phyloP scores from a whole-genome alignment of 2,888 invertebrate genomes.

The Cryptocephalus primarius region DNA sequence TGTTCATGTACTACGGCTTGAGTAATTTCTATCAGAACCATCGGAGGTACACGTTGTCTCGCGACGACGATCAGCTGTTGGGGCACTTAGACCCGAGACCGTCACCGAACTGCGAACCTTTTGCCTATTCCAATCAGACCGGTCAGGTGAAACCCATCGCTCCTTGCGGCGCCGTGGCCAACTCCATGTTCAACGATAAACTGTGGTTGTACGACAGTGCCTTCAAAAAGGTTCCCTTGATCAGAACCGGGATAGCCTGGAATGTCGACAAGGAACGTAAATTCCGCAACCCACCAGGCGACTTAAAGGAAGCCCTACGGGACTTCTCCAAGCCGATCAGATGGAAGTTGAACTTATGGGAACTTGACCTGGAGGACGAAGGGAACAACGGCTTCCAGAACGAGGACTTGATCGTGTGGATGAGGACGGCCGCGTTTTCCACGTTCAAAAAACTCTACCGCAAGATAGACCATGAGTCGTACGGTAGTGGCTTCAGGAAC shows the following conservation, averaged over 20 bases:
- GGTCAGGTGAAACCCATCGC: constrained; percentile 38
- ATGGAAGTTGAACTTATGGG: constrained; percentile 72
- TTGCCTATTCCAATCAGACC: not conserved
- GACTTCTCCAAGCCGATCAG: constrained; percentile 68
- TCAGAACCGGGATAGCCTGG: not conserved
- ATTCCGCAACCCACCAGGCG: not conserved
- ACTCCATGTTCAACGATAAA: constrained; percentile 90
- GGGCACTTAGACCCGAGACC: not conserved
- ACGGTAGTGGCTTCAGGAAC: not conserved
- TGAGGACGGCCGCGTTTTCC: constrained; percentile 95
- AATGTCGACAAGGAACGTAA: not conserved
- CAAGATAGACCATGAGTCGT: not conserved
- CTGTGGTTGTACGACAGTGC: constrained; percentile 28
- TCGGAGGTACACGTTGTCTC: constrained; percentile 90
- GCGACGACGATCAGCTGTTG: constrained; percentile 40
- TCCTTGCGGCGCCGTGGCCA: constrained; percentile 98
- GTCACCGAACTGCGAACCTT: not conserved
- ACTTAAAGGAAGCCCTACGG: constrained; percentile 37
- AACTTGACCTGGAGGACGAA: constrained; percentile 56
- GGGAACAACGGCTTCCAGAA: constrained; percentile 88
- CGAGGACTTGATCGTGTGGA: constrained; percentile 98
- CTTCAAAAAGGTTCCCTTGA: not conserved
- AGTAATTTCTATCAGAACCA: constrained; percentile 98
- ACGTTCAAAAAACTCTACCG: constrained; percentile 69
- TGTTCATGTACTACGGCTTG: constrained; percentile 91